Percentiles rank a stretch among this genome's conserved stretches.
Conservation (phyloP, 2,888 invertebrate species). For the Hemaris fuciformis region DNA sequence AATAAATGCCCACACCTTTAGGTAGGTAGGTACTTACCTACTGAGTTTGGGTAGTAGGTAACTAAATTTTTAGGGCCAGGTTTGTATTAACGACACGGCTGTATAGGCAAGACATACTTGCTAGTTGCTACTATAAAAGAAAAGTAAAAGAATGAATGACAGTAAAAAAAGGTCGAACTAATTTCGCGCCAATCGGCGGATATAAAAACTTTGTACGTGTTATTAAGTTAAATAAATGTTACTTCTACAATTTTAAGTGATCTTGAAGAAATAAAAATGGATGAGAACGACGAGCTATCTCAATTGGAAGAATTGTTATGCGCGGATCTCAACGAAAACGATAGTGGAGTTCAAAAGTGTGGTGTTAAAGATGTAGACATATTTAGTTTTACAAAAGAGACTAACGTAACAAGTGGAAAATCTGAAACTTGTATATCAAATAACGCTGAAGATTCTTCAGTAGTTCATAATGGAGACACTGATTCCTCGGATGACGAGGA, state of each 20-base stretch:
- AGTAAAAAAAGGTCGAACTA: neutral
- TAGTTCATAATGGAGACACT: slow-evolving; percentile 81
- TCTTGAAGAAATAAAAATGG: slow-evolving; percentile 33
- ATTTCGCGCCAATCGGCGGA: neutral
- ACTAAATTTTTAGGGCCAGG: too few relatives aligned
- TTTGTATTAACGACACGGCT: too few relatives aligned
- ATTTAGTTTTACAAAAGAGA: slow-evolving; percentile 41
- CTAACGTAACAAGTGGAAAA: neutral
- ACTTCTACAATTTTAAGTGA: too few relatives aligned
- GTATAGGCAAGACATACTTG: too few relatives aligned
- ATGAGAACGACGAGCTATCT: slow-evolving; percentile 63
- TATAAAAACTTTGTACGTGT: too few relatives aligned
- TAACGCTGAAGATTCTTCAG: slow-evolving; percentile 36
- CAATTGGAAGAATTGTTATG: slow-evolving; percentile 70
- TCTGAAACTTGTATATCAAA: neutral
- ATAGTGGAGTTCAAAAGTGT: slow-evolving; percentile 22
- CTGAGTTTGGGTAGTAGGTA: too few relatives aligned
- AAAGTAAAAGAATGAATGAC: too few relatives aligned
- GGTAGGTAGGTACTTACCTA: too few relatives aligned
- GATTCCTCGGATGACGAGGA: slow-evolving; percentile 93
- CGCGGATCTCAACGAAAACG: slow-evolving; percentile 53
- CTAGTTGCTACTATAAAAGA: too few relatives aligned
- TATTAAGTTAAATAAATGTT: too few relatives aligned
- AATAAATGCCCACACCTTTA: too few relatives aligned
- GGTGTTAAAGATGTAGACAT: slow-evolving; percentile 59